A percentile compares a stretch with the other conserved stretches of the same genome.
Evolutionary conservation across 2,888 invertebrate genomes (phyloP).

Genomic region (Noctua janthina): DNA sequence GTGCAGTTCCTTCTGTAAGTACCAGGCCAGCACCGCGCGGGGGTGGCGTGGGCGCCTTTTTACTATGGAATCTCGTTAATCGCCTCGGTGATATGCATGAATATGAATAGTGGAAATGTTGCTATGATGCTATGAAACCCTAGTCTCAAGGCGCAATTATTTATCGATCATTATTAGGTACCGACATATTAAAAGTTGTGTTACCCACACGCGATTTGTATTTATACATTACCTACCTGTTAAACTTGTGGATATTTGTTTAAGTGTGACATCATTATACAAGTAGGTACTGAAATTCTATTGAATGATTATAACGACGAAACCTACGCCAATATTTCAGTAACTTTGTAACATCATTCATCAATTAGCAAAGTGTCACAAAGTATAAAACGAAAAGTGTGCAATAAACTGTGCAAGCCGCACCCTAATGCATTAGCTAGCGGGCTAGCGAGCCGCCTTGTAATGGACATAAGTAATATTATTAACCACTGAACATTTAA

Average conservation of each 20-base stretch:
- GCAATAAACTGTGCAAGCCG: slow-evolving; percentile 18
- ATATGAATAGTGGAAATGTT: slow-evolving; percentile 61
- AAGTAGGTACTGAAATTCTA: neutral
- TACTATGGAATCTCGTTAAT: slow-evolving; percentile 49
- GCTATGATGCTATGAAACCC: slow-evolving; percentile 32
- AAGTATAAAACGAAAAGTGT: neutral
- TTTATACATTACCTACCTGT: slow-evolving; percentile 24
- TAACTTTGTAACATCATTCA: slow-evolving; percentile 1
- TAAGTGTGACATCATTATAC: slow-evolving; percentile 2
- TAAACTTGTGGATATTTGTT: slow-evolving; percentile 31
- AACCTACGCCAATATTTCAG: neutral
- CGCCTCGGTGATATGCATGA: slow-evolving; percentile 41
- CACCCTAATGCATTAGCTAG: slow-evolving; percentile 38
- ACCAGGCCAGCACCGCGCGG: slow-evolving; percentile 57
- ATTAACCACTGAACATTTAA: slow-evolving; percentile 9
- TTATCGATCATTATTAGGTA: slow-evolving; percentile 28
- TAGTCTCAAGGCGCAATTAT: slow-evolving; percentile 41
- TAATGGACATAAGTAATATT: slow-evolving; percentile 20
- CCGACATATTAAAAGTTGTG: neutral
- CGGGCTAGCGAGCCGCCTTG: slow-evolving; percentile 6
- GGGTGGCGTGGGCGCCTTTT: slow-evolving; percentile 66
- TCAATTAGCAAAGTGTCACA: neutral
- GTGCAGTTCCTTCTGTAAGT: slow-evolving; percentile 50
- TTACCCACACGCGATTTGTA: slow-evolving; percentile 40
- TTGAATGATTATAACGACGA: neutral